phyloP scores from a whole-genome alignment of 2,888 invertebrate species.

The Nemotelus nigrinus region DNA sequence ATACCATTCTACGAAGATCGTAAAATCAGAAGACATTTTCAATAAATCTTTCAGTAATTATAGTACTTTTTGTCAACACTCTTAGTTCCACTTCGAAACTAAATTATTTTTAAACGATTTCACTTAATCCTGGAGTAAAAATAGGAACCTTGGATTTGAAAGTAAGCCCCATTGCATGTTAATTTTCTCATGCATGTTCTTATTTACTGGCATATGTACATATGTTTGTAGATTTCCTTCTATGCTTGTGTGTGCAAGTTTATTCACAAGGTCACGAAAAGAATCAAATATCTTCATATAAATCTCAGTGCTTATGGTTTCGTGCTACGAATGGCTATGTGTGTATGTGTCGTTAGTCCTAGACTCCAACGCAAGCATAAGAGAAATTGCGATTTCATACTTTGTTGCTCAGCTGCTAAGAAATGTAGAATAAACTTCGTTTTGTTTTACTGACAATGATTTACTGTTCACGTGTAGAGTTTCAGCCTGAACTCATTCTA shows the following conservation, averaged over 20 bases:
- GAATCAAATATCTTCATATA: constrained; percentile 39
- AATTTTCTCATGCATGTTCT: constrained; percentile 11
- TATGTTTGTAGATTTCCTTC: background rate
- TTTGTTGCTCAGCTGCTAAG: constrained; percentile 11
- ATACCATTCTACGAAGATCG: too few relatives aligned
- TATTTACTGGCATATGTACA: background rate
- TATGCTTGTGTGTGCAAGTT: background rate
- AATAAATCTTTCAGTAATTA: too few relatives aligned
- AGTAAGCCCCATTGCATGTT: constrained; percentile 14
- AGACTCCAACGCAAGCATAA: background rate
- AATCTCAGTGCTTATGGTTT: background rate
- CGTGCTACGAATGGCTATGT: background rate
- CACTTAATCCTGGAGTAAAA: background rate
- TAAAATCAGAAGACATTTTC: too few relatives aligned
- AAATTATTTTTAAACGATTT: background rate
- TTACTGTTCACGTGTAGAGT: constrained; percentile 27
- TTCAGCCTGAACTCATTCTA: constrained; percentile 2
- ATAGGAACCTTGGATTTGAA: background rate
- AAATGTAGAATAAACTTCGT: background rate
- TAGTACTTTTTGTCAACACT: background rate
- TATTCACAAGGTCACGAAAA: constrained; percentile 30
- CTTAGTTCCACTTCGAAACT: background rate
- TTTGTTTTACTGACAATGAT: constrained; percentile 27
- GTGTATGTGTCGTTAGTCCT: background rate
- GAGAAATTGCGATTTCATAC: constrained; percentile 6